These are phyloP conservation scores for Protosalanx chinensis DNA, from an alignment of 2,797 vertebrate species.

Conservation along the genomic window DNA sequence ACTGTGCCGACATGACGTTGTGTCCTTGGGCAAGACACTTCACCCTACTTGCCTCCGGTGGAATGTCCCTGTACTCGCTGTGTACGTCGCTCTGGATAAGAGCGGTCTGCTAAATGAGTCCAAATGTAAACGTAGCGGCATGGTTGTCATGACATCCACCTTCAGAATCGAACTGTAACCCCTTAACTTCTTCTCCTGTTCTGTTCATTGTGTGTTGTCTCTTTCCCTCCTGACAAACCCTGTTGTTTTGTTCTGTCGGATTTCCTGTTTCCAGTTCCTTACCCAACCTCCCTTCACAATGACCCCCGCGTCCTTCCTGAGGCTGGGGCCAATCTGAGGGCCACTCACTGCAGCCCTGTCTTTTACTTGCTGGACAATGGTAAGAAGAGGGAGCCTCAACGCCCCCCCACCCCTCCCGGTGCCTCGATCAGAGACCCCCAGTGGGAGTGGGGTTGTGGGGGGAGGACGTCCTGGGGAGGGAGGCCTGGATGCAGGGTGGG, in stretches of 20 bases:
- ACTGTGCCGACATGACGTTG: background rate
- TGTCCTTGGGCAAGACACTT: too few species aligned
- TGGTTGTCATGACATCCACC: constrained; percentile 4
- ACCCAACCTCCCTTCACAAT: constrained; percentile 76
- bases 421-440: constrained; percentile 47
- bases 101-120: too few species aligned
- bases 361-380: constrained; percentile 85
- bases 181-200: constrained; percentile 42
- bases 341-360: constrained; percentile 81
- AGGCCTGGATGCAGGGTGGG: background rate
- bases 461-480: background rate
- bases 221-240: background rate
- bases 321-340: constrained; percentile 75
- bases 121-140: constrained; percentile 6
- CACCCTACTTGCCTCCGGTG: too few species aligned
- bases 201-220: constrained; percentile 25
- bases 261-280: constrained; percentile 79
- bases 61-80: too few species aligned
- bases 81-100: too few species aligned
- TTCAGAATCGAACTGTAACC: constrained; percentile 42
- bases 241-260: constrained; percentile 66
- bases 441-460: constrained; percentile 42
- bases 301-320: constrained; percentile 74
- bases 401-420: constrained; percentile 38
- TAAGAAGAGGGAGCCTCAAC: constrained; percentile 65